Evolutionary conservation across 2,113 vertebrate genomes (phyloP).

Genomic region (Micromys minutus): DNA sequence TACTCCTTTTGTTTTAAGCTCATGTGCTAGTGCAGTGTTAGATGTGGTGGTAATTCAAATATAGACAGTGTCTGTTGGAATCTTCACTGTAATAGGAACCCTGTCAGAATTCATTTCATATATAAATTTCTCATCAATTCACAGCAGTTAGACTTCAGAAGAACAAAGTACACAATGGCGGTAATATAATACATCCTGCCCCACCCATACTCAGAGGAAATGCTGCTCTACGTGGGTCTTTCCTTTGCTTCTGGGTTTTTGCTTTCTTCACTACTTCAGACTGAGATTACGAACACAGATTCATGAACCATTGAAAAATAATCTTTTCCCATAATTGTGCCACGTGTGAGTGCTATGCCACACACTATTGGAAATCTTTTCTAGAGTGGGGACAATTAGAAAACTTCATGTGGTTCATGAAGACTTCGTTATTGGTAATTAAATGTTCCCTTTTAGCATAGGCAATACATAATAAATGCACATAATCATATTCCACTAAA

Average conservation of each 20-base stretch:
- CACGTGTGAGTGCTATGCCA: background rate
- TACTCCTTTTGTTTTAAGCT: constrained; percentile 44
- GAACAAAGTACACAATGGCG: constrained; percentile 11
- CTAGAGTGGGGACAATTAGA: background rate
- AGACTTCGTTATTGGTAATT: background rate
- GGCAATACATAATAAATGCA: background rate
- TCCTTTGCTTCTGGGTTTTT: background rate
- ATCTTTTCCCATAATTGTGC: background rate
- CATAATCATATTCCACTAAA: background rate
- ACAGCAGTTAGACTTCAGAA: constrained; percentile 36
- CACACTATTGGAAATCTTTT: background rate
- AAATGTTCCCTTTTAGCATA: background rate
- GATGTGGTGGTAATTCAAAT: constrained; percentile 27
- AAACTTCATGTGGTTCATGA: background rate
- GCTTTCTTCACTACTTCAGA: constrained; percentile 3
- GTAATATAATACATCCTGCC: constrained; percentile 35
- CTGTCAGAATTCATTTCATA: background rate
- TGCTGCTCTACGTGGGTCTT: background rate
- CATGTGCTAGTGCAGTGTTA: constrained; percentile 8
- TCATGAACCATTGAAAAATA: background rate
- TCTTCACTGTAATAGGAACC: background rate
- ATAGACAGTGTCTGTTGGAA: background rate
- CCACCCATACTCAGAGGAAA: background rate
- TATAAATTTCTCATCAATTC: constrained; percentile 26
- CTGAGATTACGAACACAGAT: background rate